Evolutionary conservation across 2,888 invertebrate genomes (phyloP), one percentile per base, ranked within the genome.

Genomic region (Hylaea fasciaria): DNA sequence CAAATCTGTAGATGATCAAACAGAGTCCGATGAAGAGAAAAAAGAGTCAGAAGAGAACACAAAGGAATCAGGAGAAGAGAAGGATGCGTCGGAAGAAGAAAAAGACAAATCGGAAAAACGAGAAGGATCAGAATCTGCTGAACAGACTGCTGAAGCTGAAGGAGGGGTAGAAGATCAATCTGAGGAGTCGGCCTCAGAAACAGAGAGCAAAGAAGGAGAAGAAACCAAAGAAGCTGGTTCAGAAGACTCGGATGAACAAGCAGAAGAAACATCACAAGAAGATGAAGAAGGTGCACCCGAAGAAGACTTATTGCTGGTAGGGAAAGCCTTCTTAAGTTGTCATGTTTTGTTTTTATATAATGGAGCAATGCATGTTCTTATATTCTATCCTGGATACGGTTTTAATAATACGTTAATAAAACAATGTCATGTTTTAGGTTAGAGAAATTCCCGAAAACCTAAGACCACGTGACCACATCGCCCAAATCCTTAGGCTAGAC

Each of bases 391-490:
- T n/a, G n/a, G n/a, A n/a, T n/a, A n/a, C n/a, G n/a, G n/a, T n/a
- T n/a, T n/a, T n/a, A n/a, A n/a, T n/a, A n/a, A n/a, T n/a, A n/a
- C n/a, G n/a, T n/a, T n/a, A n/a, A n/a, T n/a, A n/a, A n/a, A n/a
- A n/a, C n/a, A n/a, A n/a, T n/a, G n/a, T n/a, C n/a, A n/a, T n/a
- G 37, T 89, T 93, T 53, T 87, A 95, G 94, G 95, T 95, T 79
- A 93, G 94, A 70, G 95, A 95, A 80, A 95, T 96, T 70, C 96
- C 97, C 4, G 94, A 95, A 76, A 95, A 96, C 70, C 91, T 96
- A 53, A 94, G 97, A 81, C 94, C 95, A 53, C 94, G 97, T 66
- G 95, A 95, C 53, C 97, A 97, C 78, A 95, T 98, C 61, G 94
- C 94, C 62, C 95, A 96, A 80, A 94, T 98, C 45, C 86, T 98